Evolutionary conservation across 2,888 invertebrate genomes (phyloP).

Genomic region (Morpho helenor): DNA sequence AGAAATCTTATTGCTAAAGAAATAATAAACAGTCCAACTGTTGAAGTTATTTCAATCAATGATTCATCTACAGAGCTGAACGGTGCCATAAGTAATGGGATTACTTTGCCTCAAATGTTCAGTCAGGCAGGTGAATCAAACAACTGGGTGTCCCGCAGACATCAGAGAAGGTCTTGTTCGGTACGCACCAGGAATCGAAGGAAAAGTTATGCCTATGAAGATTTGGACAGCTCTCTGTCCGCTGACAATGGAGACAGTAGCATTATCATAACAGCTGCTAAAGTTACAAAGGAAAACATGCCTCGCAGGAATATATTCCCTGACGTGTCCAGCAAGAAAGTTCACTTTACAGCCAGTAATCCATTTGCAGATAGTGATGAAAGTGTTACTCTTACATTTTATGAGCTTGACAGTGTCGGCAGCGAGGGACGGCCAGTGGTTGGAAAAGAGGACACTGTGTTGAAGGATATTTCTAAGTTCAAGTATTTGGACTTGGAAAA

Average conservation of each 20-base stretch:
- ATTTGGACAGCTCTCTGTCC: constrained; percentile 79
- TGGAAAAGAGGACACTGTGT: constrained; percentile 33
- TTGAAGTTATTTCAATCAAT: constrained; percentile 46
- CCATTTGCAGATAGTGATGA: constrained; percentile 74
- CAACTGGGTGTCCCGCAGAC: constrained; percentile 45
- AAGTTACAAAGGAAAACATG: constrained; percentile 67
- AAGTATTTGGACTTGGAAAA: constrained; percentile 67
- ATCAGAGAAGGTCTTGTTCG: constrained; percentile 46
- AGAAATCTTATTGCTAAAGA: constrained; percentile 65
- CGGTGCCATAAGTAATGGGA: constrained; percentile 51
- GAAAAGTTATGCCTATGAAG: constrained; percentile 69
- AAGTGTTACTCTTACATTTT: constrained; percentile 70
- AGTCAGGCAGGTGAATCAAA: constrained; percentile 36
- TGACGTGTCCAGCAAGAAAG: constrained; percentile 58
- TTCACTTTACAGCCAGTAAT: constrained; percentile 66
- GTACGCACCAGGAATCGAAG: constrained; percentile 47
- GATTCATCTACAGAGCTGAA: constrained; percentile 29
- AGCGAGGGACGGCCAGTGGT: constrained; percentile 44
- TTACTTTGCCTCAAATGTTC: constrained; percentile 62
- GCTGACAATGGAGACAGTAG: constrained; percentile 78
- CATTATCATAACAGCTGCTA: constrained; percentile 74
- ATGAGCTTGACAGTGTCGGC: constrained; percentile 53
- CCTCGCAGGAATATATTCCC: constrained; percentile 67
- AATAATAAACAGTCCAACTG: constrained; percentile 58
- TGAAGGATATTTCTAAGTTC: constrained; percentile 62